Base-by-base conservation (phyloP, 2,113 vertebrate species). In the Chionodraco myersi region DNA sequence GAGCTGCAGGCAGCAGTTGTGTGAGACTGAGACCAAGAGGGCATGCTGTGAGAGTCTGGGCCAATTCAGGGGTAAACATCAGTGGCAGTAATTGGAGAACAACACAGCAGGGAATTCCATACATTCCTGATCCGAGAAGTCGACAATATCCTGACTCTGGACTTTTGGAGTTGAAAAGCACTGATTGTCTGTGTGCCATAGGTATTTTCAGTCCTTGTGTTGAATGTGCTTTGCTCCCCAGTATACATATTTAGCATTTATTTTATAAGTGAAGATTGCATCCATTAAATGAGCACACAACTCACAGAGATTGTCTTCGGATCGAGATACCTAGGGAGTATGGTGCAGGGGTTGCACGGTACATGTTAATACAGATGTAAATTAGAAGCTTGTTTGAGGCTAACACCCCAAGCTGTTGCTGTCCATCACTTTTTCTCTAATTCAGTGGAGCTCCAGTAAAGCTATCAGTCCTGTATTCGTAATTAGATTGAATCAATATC, bases 81-180 rank as follows among this genome's bases (percentile, higher is more conserved):
- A 49, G 82, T 72, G 91, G 84, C 82, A 58, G 87, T 93, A 92
- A 93, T 92, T 92, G 88, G 90, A 91, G 90, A 88, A 73, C 69
- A 74, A 51, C 82, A 71, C 89, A 86, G 88, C 86, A 10, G 91
- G 91, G 75, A 80, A 66, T 88, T 90, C 85, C 81, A 79, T 81
- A 88, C 82, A 84, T 85, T 85, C 80, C 72, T 84, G 79, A 84
- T 84, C 77, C 60, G 79, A 76, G 83, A 57, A 65, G 64, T 44
- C 0, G 2, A 81, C 47, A 74, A 66, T 67, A 71, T 87, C 79
- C 74, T 75, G 72, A 74, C 64, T 57, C 66, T 72, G 77, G 75
- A 23, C 60, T 77, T 75, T 77, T 67, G 14, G 34, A 77, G 74
- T 48, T 45, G 72, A 10, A 75, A 61, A 83, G 58, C 44, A 77